Percentiles rank a stretch among this genome's conserved stretches.
Evolutionary conservation across 92 coral and sea anemone species (phyloP).

Genomic region (Palythoa grandiflora): DNA sequence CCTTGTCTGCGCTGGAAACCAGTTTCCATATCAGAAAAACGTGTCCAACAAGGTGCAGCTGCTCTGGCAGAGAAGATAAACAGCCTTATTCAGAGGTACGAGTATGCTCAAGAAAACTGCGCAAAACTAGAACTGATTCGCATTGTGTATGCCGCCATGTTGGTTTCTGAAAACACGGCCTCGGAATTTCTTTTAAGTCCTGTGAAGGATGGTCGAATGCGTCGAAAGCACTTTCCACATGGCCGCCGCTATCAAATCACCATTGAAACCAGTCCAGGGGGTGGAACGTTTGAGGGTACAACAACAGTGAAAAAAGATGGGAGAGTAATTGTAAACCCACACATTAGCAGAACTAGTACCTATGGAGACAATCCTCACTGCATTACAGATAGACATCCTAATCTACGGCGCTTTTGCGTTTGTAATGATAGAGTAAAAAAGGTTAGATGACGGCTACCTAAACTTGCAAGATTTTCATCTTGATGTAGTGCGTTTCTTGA

Average conservation of each 20-base stretch:
- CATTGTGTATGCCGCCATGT: constrained; percentile 70
- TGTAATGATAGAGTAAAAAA: constrained; percentile 69
- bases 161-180: constrained; percentile 45
- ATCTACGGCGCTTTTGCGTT: constrained; percentile 68
- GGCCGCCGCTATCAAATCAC: constrained; percentile 72
- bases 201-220: constrained; percentile 58
- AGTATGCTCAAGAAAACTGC: constrained; percentile 53
- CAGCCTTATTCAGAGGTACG: constrained; percentile 60
- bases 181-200: constrained; percentile 63
- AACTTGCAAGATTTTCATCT: neutral
- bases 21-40: constrained; percentile 41
- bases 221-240: constrained; percentile 62
- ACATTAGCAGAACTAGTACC: constrained; percentile 78
- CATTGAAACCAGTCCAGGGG: constrained; percentile 75
- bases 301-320: constrained; percentile 64
- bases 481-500: neutral
- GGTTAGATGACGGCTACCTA: constrained; percentile 18
- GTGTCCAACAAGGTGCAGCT: constrained; percentile 64
- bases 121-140: constrained; percentile 66
- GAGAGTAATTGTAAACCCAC: constrained; percentile 71
- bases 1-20: constrained; percentile 81
- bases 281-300: constrained; percentile 80
- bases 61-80: constrained; percentile 74
- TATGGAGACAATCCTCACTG: constrained; percentile 80
- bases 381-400: constrained; percentile 62